phyloP scores from a whole-genome alignment of 30 jellyfish, hydroid and myxozoan species.

The Turritopsis rubra region DNA sequence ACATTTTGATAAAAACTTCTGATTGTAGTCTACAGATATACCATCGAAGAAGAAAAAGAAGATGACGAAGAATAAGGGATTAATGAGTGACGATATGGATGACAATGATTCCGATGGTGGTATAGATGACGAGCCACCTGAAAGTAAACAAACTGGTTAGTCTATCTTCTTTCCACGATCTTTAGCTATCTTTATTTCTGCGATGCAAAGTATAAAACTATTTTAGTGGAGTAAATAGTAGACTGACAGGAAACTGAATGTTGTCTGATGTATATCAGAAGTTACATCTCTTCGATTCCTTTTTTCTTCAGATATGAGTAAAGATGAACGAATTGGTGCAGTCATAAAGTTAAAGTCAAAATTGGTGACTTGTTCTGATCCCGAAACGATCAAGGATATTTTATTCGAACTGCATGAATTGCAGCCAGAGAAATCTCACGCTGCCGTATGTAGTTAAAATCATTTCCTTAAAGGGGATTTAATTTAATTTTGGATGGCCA shows the following conservation, averaged over 20 bases:
- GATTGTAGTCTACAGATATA: not conserved
- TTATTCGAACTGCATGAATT: constrained; percentile 22
- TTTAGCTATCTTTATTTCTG: no score
- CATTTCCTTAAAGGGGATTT: not conserved
- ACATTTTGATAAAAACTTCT: not conserved
- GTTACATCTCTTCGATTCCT: no score
- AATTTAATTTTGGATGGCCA: no score
- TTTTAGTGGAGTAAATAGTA: no score
- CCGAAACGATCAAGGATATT: constrained; percentile 29
- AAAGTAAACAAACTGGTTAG: not conserved
- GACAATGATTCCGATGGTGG: not conserved
- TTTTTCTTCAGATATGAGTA: constrained; percentile 5
- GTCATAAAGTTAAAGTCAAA: constrained; percentile 9
- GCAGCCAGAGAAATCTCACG: constrained; percentile 30
- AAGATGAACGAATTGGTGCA: constrained; percentile 25
- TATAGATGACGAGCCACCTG: not conserved
- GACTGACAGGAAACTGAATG: not conserved
- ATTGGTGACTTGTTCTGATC: constrained; percentile 25
- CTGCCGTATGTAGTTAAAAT: constrained; percentile 17
- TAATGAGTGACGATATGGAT: not conserved
- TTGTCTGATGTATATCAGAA: no score
- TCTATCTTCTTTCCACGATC: not conserved
- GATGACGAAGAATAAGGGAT: no score
- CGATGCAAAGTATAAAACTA: no score
- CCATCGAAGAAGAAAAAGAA: not conserved